A percentile compares a stretch with the other conserved stretches of the same genome.
Evolutionary conservation across 1,140 invertebrate genomes (phyloP).

Genomic region (Panonychus citri): DNA sequence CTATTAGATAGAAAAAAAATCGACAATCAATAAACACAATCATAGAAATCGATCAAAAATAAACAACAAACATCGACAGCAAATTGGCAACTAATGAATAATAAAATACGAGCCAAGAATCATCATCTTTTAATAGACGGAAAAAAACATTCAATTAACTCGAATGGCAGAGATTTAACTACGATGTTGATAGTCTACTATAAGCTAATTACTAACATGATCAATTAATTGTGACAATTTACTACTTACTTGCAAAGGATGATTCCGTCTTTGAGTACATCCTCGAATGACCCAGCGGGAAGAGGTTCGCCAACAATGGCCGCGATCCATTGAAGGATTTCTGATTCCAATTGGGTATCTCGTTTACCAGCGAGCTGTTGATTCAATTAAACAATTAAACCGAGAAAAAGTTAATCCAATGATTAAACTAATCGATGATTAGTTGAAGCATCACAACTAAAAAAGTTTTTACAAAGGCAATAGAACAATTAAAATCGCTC

Average conservation of each 20-base stretch:
- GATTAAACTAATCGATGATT: neutral
- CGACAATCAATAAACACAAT: neutral
- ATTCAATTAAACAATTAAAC: neutral
- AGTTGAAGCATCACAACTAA: neutral
- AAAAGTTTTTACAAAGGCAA: neutral
- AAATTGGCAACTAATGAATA: neutral
- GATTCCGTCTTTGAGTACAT: constrained; percentile 69
- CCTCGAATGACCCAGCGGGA: constrained; percentile 51
- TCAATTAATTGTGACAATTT: neutral
- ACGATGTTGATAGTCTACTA: no score
- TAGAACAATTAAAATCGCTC: neutral
- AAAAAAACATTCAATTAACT: no score
- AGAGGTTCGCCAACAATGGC: constrained; percentile 57
- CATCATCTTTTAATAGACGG: no score
- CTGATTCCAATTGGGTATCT: constrained; percentile 59
- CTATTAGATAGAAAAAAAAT: constrained; percentile 14
- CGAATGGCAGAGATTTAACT: no score
- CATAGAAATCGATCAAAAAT: no score
- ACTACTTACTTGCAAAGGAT: constrained; percentile 46
- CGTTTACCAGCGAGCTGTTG: constrained; percentile 33
- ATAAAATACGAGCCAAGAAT: no score
- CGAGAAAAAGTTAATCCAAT: neutral
- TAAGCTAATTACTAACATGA: no score
- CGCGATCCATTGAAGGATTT: constrained; percentile 78
- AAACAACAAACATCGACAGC: no score